These are phyloP conservation scores for Cyphomyrus plagiostoma DNA, from an alignment of 2,113 vertebrate species.

Conservation along the genomic window DNA sequence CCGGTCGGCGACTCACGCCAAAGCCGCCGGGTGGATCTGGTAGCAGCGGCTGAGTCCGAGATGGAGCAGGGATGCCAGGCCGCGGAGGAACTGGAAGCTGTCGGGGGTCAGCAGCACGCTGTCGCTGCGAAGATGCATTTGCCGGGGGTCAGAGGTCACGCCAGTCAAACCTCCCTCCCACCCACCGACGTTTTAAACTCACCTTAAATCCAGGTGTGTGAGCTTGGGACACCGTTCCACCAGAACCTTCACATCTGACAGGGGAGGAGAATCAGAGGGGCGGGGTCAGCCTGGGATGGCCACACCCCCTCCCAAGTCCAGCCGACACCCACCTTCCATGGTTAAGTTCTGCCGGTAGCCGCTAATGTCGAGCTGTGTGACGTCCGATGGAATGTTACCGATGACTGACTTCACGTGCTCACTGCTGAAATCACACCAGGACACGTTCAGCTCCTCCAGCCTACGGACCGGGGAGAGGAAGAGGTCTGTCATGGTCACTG, in stretches of 20 bases:
- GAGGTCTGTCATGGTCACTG: not conserved
- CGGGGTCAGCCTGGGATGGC: not conserved
- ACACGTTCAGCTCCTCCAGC: conserved; percentile 78
- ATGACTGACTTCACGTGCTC: conserved; percentile 70
- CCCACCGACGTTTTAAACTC: conserved; percentile 26
- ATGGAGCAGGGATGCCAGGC: conserved; percentile 66
- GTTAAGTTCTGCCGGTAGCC: conserved; percentile 84
- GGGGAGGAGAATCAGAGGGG: conserved; percentile 22
- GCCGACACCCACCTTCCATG: conserved; percentile 60
- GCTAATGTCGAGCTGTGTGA: conserved; percentile 80
- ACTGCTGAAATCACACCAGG: conserved; percentile 80
- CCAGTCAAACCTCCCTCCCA: not conserved
- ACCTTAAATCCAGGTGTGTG: conserved; percentile 83
- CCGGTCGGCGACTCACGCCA: conserved; percentile 50
- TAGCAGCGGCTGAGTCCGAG: conserved; percentile 89
- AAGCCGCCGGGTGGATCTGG: conserved; percentile 75
- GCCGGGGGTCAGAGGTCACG: not conserved
- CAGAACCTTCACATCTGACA: conserved; percentile 73
- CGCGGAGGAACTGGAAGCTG: conserved; percentile 69
- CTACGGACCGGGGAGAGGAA: conserved; percentile 40
- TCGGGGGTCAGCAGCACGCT: conserved; percentile 77
- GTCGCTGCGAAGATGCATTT: conserved; percentile 63
- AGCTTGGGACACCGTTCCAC: conserved; percentile 74
- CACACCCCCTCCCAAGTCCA: not conserved
- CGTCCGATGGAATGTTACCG: conserved; percentile 47